Base-by-base conservation (phyloP, 2,888 invertebrate species). In the Temnothorax unifasciatus region DNA sequence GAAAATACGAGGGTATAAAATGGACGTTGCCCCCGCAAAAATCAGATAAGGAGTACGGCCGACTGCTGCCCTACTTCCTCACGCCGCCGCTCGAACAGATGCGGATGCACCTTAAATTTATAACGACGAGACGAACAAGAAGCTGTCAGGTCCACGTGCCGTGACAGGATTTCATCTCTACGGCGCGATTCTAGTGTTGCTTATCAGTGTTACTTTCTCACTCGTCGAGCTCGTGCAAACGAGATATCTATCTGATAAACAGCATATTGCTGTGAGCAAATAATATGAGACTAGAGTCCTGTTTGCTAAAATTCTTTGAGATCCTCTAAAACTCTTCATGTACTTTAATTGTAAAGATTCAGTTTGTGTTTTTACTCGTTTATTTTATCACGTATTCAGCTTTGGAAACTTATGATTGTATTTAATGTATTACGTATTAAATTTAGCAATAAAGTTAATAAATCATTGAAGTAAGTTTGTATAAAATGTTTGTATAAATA, bases 81-180 rank as follows among this genome's bases (percentile, higher is more conserved):
- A 9, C 81, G 82, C 84, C 81, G 82, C 82, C 77, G 88, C 81
- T 84, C 85, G 85, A 86, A 84, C 84, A 85, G 85, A 83, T 66
- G 82, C 75, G 82, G 87, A 88, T 88, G 85, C 88, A 83, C 87
- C 87, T 90, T 88, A 90, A 90, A 89, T 90, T 89, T 90, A 87
- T 90, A 90, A 90, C 85, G 84, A 68, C 81, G 64, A 79, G 54
- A 86, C 84, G 85, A 81, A 71, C 83, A 85, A 82, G 84, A 83
- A 88, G 83, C 86, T 86, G 84, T 82, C 85, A 71, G 68, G 57
- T 69, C 68, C 89, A 87, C 69, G 74, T 81, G 90, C 50, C 64
- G 64, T 79, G 84, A 88, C 66, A 73, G 84, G 57, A 81, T 38
- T 66, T 66, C 47, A 57, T 47, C 57, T 38, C 21, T n/a, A n/a